A percentile compares a stretch with the other conserved stretches of the same genome.
phyloP scores from a whole-genome alignment of 2,113 vertebrate genomes.

The Pitta sordida region DNA sequence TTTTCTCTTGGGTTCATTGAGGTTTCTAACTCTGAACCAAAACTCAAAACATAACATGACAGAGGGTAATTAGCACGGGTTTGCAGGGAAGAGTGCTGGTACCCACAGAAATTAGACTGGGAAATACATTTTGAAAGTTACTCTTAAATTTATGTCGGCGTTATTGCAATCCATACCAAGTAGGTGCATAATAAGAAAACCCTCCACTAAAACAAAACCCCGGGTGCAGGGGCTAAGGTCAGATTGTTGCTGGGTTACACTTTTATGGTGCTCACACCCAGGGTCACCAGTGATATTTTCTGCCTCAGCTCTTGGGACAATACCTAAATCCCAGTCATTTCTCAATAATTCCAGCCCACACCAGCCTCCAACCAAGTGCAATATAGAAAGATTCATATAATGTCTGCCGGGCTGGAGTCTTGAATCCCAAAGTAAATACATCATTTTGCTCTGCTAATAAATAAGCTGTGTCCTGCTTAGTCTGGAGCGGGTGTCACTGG shows the following conservation, averaged over 20 bases:
- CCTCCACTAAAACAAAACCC: neutral
- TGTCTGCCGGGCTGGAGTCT: neutral
- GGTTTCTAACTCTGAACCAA: neutral
- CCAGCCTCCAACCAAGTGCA: neutral
- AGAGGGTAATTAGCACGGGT: neutral
- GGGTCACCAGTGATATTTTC: neutral
- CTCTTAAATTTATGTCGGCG: neutral
- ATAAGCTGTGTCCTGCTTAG: neutral
- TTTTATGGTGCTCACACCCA: neutral
- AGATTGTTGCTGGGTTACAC: neutral
- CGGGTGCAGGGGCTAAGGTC: neutral
- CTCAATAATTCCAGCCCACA: neutral
- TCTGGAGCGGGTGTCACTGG: neutral
- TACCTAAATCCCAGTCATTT: neutral
- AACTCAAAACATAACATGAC: neutral
- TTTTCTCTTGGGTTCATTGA: neutral
- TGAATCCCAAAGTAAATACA: neutral
- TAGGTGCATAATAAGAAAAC: neutral
- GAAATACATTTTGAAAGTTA: neutral
- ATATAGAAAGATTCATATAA: fast-evolving
- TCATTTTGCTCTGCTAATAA: neutral
- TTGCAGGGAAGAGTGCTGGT: neutral
- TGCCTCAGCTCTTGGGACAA: neutral
- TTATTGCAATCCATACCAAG: neutral
- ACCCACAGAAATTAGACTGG: neutral